Conservation (phyloP, 2,113 vertebrate species). For the Heterotilapia buettikoferi region DNA sequence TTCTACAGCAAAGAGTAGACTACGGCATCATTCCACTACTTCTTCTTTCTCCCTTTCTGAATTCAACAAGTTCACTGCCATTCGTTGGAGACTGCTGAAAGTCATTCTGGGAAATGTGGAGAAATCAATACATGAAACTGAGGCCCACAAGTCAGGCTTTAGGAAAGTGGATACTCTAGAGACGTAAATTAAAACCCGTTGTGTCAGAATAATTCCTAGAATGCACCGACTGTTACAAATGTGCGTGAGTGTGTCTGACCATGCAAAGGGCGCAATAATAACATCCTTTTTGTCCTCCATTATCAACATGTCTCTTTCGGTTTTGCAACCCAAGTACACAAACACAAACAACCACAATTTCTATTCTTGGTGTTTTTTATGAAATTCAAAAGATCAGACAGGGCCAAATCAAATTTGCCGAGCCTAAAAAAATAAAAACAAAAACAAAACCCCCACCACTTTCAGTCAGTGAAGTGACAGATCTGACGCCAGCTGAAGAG, state of each 20-base stretch:
- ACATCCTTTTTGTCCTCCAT: not conserved
- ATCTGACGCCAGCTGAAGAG: not conserved
- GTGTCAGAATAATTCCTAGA: slow-evolving; percentile 20
- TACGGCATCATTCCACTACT: not conserved
- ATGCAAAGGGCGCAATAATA: not conserved
- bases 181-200: slow-evolving; percentile 36
- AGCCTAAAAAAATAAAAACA: not conserved
- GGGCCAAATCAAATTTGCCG: not conserved
- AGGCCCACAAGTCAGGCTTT: slow-evolving; percentile 11
- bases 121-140: slow-evolving; percentile 50
- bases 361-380: not conserved
- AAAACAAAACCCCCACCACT: not conserved
- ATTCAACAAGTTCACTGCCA: slow-evolving; percentile 8
- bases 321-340: not conserved
- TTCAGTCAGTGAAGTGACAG: not conserved
- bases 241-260: not conserved
- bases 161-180: slow-evolving; percentile 6
- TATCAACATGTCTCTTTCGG: slow-evolving; percentile 12
- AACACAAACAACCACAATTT: slow-evolving; percentile 13
- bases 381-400: not conserved
- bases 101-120: slow-evolving; percentile 27
- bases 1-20: not conserved
- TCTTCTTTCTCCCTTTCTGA: not conserved
- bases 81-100: not conserved
- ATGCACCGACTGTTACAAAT: slow-evolving; percentile 13